Conservation (phyloP, 2,113 vertebrate genomes). For the Eulacestoma nigropectus region DNA sequence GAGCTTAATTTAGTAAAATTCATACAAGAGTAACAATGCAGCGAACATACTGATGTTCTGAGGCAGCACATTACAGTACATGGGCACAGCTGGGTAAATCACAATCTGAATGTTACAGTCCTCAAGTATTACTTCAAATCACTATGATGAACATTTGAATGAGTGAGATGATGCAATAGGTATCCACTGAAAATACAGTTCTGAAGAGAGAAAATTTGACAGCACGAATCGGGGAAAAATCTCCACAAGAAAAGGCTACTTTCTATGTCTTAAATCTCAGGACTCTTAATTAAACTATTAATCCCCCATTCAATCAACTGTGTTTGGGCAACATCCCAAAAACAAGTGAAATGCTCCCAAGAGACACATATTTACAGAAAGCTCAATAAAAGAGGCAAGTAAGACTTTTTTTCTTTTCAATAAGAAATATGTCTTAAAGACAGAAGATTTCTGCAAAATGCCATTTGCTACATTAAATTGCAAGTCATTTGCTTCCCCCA, state of each 20-base stretch:
- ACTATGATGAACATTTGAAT: background rate
- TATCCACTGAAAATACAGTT: background rate
- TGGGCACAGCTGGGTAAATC: background rate
- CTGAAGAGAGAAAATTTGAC: background rate
- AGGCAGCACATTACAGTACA: background rate
- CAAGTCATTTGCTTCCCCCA: background rate
- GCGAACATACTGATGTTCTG: background rate
- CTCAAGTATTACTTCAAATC: background rate
- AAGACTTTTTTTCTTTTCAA: background rate
- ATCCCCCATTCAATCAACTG: background rate
- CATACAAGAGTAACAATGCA: background rate
- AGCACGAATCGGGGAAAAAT: background rate
- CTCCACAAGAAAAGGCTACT: background rate
- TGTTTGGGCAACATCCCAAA: background rate
- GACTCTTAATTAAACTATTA: conserved; percentile 2
- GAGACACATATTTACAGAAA: background rate
- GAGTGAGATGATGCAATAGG: background rate
- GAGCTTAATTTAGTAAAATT: conserved; percentile 26
- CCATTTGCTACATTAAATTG: background rate
- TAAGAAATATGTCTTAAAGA: background rate
- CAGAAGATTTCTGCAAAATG: background rate
- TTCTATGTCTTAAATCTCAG: background rate
- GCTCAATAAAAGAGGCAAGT: background rate
- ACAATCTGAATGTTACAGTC: background rate
- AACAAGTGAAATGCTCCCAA: background rate